Evolutionary conservation across 2,888 invertebrate species (phyloP), one percentile per base, ranked within the genome.

Genomic region (Platycheirus albimanus): DNA sequence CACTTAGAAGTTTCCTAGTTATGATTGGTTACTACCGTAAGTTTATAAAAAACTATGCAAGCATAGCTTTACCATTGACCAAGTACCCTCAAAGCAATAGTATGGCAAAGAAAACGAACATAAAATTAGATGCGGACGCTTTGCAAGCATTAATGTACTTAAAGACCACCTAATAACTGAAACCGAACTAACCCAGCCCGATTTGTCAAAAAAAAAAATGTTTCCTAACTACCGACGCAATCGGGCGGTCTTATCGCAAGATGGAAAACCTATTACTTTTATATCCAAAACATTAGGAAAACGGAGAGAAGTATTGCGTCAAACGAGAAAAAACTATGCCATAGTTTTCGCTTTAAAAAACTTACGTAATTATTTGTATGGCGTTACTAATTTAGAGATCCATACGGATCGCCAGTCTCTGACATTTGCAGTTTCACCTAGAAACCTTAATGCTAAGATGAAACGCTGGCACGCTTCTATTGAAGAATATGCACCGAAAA

Each of bases 301-400:
- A 49, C 87, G 87, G 86, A 88, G 85, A 58, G 30, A 33, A 87
- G 86, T 19, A 88, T 88, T 61, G 85, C 86, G 0, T 86, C 86
- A 1, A 88, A 89, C 13, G 89, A 90, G 76, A 89, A 89, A 61
- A 89, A 90, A 85, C 69, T 67, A 88, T 38, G 87, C 87, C 0
- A 88, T 89, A 7, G 86, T 89, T 0, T 89, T 87, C 88, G 88
- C 88, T 0, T 75, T 87, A 5, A 89, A 90, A 78, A 87, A 87
- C 38, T 88, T 45, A 45, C 19, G 20, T 11, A 20, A 45, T 20
- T 45, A 45, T 20, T 20, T 45, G 19, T 45, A 45, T 15, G 20
- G 20, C 10, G 20, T 45, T 10, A 45, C 45, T 19, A 11, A 45
- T 20, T 45, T 20, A 20, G 20, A 45, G 19, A 45, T 45, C 11